These are phyloP conservation scores for Semicossyphus pulcher DNA, from an alignment of 2,113 vertebrate genomes.

Conservation along the genomic window DNA sequence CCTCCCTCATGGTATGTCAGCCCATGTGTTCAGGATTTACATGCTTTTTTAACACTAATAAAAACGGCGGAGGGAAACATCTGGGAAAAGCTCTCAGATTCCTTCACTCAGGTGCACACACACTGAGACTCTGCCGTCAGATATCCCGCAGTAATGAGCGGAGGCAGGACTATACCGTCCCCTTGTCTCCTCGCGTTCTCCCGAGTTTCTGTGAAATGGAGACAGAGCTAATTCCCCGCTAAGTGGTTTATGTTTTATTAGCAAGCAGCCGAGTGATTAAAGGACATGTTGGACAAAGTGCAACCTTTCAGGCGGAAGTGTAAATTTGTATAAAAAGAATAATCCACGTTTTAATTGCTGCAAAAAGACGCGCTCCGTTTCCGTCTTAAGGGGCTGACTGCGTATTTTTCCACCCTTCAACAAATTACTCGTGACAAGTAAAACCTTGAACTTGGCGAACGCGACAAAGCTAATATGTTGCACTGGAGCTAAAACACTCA, in stretches of 20 bases:
- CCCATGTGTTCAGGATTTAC: constrained; percentile 73
- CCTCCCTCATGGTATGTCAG: constrained; percentile 73
- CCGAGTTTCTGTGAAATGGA: constrained; percentile 64
- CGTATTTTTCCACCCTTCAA: constrained; percentile 50
- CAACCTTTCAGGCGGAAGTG: constrained; percentile 67
- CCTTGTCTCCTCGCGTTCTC: constrained; percentile 66
- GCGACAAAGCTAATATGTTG: constrained; percentile 45
- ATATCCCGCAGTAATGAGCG: constrained; percentile 78
- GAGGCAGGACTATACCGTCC: constrained; percentile 61
- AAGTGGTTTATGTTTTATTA: constrained; percentile 83
- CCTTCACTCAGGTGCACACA: constrained; percentile 69
- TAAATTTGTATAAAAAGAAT: constrained; percentile 71
- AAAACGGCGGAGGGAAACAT: constrained; percentile 73
- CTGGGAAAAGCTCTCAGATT: constrained; percentile 73
- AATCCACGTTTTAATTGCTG: constrained; percentile 70
- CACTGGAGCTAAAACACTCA: constrained; percentile 27
- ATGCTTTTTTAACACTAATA: constrained; percentile 77
- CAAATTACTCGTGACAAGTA: constrained; percentile 61
- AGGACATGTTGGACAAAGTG: constrained; percentile 70
- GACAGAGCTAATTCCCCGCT: constrained; percentile 77
- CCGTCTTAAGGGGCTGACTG: constrained; percentile 18
- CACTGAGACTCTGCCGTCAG: constrained; percentile 70
- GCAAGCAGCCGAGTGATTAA: constrained; percentile 74
- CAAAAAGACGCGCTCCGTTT: constrained; percentile 51
- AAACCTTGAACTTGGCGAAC: constrained; percentile 50